Base-by-base conservation (phyloP, 2,888 invertebrate species). In the Lissonota sp. region DNA sequence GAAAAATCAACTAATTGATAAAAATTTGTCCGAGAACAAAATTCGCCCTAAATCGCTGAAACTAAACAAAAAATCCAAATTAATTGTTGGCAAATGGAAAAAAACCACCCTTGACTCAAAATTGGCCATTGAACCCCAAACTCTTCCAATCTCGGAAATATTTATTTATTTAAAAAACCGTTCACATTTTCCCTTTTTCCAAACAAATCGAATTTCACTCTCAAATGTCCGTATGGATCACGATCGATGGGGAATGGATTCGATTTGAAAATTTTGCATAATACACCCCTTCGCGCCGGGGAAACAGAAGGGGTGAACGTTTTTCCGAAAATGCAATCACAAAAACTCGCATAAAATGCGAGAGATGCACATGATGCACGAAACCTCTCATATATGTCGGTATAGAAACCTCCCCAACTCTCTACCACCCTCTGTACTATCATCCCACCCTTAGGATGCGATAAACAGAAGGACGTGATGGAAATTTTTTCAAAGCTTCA, bases 241-340 rank as follows among this genome's bases (percentile, higher is more conserved):
- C n/a, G 4, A 64, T 37, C 6, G 64, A 58, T 42, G 58, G 49
- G 53, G 16, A n/a, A 69, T 58, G 16, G 14, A 73, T 80, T 77
- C 66, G 46, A 75, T 80, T 80, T 66, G 12, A 40, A 72, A n/a
- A 67, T 26, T 69, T 72, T 77, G 77, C 72, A 80, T 80, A 77
- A 77, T 80, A 63, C 39, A 12, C 10, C 8, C 37, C 37, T n/a
- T n/a, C n/a, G 72, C 8, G 8, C 4, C 3, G 5, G 62, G 12
- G 55, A n/a, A 14, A n/a, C 8, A n/a, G 6, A 39, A 42, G 44
- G 49, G 0, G 37, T 40, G 53, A 62, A 62, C 62, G 39, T 14
- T 7, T 14, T 72, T 55, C 57, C 44, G 26, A 26, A 26, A 64
- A 58, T 42, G 69, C 62, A 51, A 73, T 73, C 40, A 62, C n/a